These are phyloP conservation scores for Hoplostethus atlanticus DNA, from an alignment of 2,797 vertebrate species.

Conservation along the genomic window DNA sequence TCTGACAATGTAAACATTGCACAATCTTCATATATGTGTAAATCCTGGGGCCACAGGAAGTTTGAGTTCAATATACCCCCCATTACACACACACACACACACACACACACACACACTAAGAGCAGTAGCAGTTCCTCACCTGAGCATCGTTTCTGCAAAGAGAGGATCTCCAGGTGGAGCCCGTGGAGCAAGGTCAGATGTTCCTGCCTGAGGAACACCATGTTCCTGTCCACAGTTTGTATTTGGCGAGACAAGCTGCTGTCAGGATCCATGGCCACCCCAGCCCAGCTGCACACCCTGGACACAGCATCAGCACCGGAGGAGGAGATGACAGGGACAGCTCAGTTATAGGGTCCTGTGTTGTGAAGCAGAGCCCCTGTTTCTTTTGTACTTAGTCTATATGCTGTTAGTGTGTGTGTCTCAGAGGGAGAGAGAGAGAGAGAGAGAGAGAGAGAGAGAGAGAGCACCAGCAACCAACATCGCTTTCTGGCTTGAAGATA, in stretches of 20 bases:
- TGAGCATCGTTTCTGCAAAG: constrained; percentile 95
- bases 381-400: not conserved
- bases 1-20: too few relatives aligned
- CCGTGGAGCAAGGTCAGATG: constrained; percentile 93
- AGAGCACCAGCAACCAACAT: not conserved
- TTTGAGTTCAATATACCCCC: not conserved
- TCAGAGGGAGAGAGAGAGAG: not conserved
- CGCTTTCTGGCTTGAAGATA: not conserved
- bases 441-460: not conserved
- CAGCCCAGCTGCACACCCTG: constrained; percentile 25
- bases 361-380: not conserved
- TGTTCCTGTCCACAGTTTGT: constrained; percentile 92
- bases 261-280: constrained; percentile 87
- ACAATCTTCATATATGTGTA: too few relatives aligned
- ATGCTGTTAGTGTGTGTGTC: not conserved
- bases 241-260: constrained; percentile 90
- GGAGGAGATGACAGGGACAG: not conserved
- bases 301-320: not conserved
- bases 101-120: constrained; percentile 12
- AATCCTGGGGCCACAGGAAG: too few relatives aligned
- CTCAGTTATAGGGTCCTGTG: not conserved
- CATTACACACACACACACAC: not conserved
- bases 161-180: constrained; percentile 95
- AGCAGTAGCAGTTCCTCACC: constrained; percentile 80
- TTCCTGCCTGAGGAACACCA: constrained; percentile 94